Conservation (phyloP, 2,888 invertebrate species). For the Ferdinandea cuprea region DNA sequence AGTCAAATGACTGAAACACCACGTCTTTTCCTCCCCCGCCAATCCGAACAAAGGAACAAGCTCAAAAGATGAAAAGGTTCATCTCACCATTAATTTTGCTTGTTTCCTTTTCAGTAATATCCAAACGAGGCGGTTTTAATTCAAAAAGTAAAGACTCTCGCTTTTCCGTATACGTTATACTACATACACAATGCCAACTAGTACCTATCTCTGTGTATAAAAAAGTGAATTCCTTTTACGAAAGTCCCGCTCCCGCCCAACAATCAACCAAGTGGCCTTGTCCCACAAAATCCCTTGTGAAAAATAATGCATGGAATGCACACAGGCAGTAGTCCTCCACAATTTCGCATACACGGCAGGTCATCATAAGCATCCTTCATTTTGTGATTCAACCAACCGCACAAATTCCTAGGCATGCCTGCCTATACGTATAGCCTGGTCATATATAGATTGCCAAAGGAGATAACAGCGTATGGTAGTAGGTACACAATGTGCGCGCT, state of each 20-base stretch:
- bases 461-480: constrained; percentile 54
- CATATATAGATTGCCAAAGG: constrained; percentile 59
- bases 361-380: constrained; percentile 71
- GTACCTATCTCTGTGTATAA: background rate
- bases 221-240: constrained; percentile 53
- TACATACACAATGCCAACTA: too few relatives aligned
- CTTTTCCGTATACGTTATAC: background rate
- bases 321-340: constrained; percentile 37
- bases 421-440: background rate
- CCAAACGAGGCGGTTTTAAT: constrained; percentile 32
- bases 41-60: constrained; percentile 27
- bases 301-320: constrained; percentile 45
- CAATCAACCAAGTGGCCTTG: constrained; percentile 58
- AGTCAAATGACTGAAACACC: background rate
- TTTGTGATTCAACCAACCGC: constrained; percentile 55
- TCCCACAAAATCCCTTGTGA: constrained; percentile 40
- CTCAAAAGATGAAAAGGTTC: constrained; percentile 45
- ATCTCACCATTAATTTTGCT: constrained; percentile 34
- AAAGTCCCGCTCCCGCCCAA: constrained; percentile 16
- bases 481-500: constrained; percentile 45
- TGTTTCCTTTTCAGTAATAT: constrained; percentile 13
- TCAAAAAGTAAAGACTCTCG: constrained; percentile 45
- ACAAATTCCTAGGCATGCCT: constrained; percentile 34
- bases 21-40: constrained; percentile 1
- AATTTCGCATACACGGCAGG: constrained; percentile 70